phyloP scores from a whole-genome alignment of 1,140 invertebrate genomes.

The Thalassaphorura encarpata region DNA sequence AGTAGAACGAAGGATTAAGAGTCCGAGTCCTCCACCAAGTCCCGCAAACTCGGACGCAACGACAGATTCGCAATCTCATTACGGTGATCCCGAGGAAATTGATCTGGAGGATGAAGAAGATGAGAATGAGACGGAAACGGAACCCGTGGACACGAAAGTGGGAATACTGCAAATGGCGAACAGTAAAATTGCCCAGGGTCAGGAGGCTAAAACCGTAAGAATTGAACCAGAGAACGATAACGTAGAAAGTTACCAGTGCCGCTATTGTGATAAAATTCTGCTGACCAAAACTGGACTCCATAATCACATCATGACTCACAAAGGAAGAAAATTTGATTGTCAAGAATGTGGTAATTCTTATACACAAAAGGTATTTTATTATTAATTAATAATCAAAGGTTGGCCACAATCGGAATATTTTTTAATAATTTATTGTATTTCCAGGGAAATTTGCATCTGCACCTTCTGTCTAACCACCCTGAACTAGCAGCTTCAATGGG shows the following conservation, averaged over 20 bases:
- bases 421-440: too few relatives aligned
- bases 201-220: not conserved
- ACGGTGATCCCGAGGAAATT: not conserved
- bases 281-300: slow-evolving; percentile 7
- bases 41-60: not conserved
- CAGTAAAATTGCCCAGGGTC: not conserved
- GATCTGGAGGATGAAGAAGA: not conserved
- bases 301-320: slow-evolving; percentile 20
- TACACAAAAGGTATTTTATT: slow-evolving; percentile 25
- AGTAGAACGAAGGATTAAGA: too few relatives aligned
- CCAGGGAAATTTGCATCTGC: too few relatives aligned
- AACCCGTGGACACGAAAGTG: not conserved
- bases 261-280: slow-evolving; percentile 23
- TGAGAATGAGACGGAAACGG: not conserved
- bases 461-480: too few relatives aligned
- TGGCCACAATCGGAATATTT: too few relatives aligned
- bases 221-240: not conserved
- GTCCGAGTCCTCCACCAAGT: not conserved
- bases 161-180: not conserved
- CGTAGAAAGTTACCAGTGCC: slow-evolving; percentile 11
- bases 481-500: too few relatives aligned
- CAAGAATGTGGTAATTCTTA: slow-evolving; percentile 16
- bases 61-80: not conserved
- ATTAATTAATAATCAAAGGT: too few relatives aligned
- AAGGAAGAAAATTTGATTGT: slow-evolving; percentile 21